A percentile compares a stretch with the other conserved stretches of the same genome.
These are phyloP conservation scores for Chiloscyllium plagiosum DNA, from an alignment of 2,113 vertebrate species.

Conservation along the genomic window DNA sequence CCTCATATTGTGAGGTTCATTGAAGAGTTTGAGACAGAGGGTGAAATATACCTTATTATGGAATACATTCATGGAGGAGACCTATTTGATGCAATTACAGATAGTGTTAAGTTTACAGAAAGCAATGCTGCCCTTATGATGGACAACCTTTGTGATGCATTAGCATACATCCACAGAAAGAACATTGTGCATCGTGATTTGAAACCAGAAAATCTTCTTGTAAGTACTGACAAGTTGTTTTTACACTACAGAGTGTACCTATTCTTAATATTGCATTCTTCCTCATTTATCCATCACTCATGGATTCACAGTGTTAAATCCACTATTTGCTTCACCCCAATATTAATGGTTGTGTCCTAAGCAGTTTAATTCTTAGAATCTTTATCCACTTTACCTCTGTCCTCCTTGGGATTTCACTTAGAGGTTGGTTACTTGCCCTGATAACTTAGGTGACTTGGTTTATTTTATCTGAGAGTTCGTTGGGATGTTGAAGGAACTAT, in stretches of 20 bases:
- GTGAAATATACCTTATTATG: conserved; percentile 82
- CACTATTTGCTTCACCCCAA: not conserved
- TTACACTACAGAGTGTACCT: not conserved
- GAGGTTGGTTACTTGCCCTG: too few relatives aligned
- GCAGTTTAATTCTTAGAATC: not conserved
- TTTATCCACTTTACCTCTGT: not conserved
- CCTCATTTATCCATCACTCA: not conserved
- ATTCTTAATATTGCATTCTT: not conserved
- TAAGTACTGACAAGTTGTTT: conserved; percentile 51
- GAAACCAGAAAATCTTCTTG: conserved; percentile 94
- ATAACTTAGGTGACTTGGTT: not conserved
- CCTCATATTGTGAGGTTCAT: conserved; percentile 82
- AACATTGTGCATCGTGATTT: conserved; percentile 88
- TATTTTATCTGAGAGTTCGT: not conserved
- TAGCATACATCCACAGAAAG: conserved; percentile 83
- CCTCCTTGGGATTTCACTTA: not conserved
- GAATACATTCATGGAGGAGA: conserved; percentile 87
- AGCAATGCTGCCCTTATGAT: conserved; percentile 75
- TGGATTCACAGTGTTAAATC: not conserved
- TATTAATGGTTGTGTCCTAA: not conserved
- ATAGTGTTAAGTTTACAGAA: conserved; percentile 78
- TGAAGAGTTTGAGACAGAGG: conserved; percentile 74
- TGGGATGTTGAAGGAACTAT: not conserved
- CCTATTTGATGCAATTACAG: conserved; percentile 88
- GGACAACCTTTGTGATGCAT: conserved; percentile 75